Evolutionary conservation across 2,888 invertebrate species (phyloP).

Genomic region (Chloroclystis v-ata): DNA sequence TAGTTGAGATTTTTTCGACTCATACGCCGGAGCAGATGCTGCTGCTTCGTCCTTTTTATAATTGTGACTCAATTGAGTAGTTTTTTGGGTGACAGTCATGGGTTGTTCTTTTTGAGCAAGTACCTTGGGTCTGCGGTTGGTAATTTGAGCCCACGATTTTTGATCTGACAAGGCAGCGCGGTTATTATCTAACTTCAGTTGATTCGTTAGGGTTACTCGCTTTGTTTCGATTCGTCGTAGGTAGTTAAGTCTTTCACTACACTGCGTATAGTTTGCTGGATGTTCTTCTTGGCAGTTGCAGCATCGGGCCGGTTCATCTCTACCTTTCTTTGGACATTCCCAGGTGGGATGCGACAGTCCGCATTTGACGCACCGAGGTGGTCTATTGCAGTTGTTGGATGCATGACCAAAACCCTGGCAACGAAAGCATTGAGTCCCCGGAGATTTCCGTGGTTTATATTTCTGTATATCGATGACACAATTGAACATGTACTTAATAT

Average conservation of each 20-base stretch:
- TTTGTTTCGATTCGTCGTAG: background rate
- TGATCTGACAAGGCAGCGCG: background rate
- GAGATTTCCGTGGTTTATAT: background rate
- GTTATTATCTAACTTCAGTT: background rate
- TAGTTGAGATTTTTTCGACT: background rate
- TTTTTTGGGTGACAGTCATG: background rate
- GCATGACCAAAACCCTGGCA: constrained; percentile 17
- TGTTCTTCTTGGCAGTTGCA: constrained; percentile 13
- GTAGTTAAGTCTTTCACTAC: background rate
- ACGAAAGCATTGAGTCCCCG: background rate
- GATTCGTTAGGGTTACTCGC: background rate
- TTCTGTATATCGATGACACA: background rate
- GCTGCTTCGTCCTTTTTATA: background rate
- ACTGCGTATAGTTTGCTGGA: constrained; percentile 13
- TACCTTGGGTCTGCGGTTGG: background rate
- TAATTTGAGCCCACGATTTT: background rate
- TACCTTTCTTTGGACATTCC: constrained; percentile 1
- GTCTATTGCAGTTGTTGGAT: constrained; percentile 10
- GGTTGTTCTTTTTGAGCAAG: background rate
- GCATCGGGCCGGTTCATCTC: constrained; percentile 4
- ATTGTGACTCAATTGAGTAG: background rate
- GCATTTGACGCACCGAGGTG: constrained; percentile 7
- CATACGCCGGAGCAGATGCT: background rate
- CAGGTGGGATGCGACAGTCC: background rate
- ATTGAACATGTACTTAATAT: background rate